phyloP scores from a whole-genome alignment of 2,797 vertebrate species.

The Lerista edwardsae region DNA sequence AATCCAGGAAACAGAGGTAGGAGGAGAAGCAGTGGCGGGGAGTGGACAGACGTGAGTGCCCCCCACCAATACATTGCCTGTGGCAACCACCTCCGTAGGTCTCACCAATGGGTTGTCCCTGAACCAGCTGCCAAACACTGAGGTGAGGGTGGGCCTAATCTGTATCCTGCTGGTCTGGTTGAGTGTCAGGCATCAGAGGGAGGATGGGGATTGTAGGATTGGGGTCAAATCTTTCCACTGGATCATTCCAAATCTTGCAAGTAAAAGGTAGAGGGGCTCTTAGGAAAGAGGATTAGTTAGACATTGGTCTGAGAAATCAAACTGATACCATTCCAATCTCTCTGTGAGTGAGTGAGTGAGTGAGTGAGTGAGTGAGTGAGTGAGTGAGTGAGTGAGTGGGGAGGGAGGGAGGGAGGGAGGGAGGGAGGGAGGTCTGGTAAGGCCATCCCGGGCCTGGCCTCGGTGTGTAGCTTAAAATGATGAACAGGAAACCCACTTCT shows the following conservation, averaged over 20 bases:
- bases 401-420: too few species aligned
- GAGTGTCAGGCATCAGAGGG: neutral
- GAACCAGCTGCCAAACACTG: neutral
- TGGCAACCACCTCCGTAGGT: too few species aligned
- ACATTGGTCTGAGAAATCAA: too few species aligned
- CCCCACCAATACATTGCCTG: too few species aligned
- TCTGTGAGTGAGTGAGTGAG: too few species aligned
- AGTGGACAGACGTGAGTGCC: too few species aligned
- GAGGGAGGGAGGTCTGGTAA: neutral
- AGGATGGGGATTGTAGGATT: neutral
- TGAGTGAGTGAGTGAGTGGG: too few species aligned
- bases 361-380: too few species aligned
- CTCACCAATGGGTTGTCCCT: too few species aligned
- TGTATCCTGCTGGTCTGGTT: neutral
- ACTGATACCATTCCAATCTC: neutral
- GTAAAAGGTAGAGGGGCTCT: neutral
- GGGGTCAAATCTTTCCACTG: neutral
- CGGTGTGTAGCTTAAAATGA: neutral
- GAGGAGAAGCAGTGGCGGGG: too few species aligned
- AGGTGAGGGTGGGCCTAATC: neutral
- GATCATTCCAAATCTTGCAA: neutral
- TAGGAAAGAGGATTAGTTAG: neutral
- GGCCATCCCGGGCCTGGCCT: too few species aligned
- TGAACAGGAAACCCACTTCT: neutral
- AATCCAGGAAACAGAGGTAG: too few species aligned